Base-by-base conservation (phyloP, 2,797 vertebrate species). In the Micromesistius poutassou region DNA sequence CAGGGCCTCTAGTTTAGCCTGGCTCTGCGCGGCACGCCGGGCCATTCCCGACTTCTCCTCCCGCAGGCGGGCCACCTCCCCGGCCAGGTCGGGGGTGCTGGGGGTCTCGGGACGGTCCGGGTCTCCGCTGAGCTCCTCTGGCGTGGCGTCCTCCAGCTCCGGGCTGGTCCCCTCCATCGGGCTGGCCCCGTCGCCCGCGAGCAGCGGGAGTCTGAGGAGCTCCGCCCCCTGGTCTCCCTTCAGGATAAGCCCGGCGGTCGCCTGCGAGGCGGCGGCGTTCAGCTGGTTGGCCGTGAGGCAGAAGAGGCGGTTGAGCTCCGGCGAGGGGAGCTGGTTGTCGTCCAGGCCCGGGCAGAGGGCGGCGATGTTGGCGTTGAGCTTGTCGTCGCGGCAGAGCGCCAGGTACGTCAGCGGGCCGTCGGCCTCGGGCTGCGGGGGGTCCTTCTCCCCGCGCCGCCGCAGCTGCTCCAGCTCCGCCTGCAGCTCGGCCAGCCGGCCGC, bases 1-100 rank as follows among this genome's bases (percentile, higher is more conserved):
- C 66, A 96, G 88, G 40, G 78, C 88, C 68, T 94, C 91, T 55
- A 96, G 88, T 82, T 93, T 94, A 35, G 86, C 80, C 80, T 94
- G 93, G 71, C 79, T 83, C 71, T 90, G 87, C 68, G 87, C 85
- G 0, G 92, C 91, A 12, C 85, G 92, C 22, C 89, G 87, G 0
- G 84, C 85, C 79, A 94, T 92, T 70, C 84, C 80, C 71, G 87
- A 78, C 8, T 87, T 88, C 13, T 93, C 89, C 8, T 71, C 81
- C 78, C 84, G 82, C 74, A 95, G 82, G 1, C 16, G 83, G 35
- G 89, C 87, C 22, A 95, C 75, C 79, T 94, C 93, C 55, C 86
- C 81, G 10, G 78, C 71, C 73, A 90, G 80, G 71, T 90, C 28
- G 7, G 71, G 78, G 19, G 70, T 0, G 13, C 9, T 19, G 82